A percentile compares a stretch with the other conserved stretches of the same genome.
These are phyloP conservation scores for Coenonympha arcania DNA, from an alignment of 2,888 invertebrate genomes.

Conservation along the genomic window DNA sequence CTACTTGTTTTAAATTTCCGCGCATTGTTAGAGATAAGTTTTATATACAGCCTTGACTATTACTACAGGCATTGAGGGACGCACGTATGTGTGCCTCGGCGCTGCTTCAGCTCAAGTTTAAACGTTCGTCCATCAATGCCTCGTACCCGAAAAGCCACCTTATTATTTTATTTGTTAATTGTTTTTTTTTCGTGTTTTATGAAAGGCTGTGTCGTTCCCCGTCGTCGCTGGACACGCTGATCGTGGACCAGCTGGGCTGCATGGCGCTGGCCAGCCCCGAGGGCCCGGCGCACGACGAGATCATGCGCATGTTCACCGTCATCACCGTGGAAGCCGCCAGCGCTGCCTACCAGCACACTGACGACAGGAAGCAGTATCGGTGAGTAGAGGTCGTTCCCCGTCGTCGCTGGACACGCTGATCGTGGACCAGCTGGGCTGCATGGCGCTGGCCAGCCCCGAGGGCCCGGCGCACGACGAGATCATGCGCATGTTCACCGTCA, in stretches of 20 bases:
- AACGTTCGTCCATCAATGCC: too few species aligned
- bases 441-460: constrained; percentile 95
- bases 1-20: too few species aligned
- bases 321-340: constrained; percentile 95
- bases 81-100: too few species aligned
- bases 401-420: constrained; percentile 94
- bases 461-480: constrained; percentile 91
- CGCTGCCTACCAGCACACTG: constrained; percentile 67
- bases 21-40: too few species aligned
- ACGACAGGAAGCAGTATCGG: constrained; percentile 64
- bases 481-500: constrained; percentile 99
- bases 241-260: constrained; percentile 97
- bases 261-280: constrained; percentile 97
- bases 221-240: constrained; percentile 91
- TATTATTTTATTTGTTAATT: too few species aligned
- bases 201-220: constrained; percentile 90
- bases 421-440: constrained; percentile 97
- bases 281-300: constrained; percentile 89
- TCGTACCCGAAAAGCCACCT: too few species aligned
- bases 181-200: neutral
- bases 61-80: too few species aligned
- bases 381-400: constrained; percentile 85
- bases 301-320: constrained; percentile 98
- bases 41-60: too few species aligned
- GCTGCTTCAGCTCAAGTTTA: too few species aligned